phyloP scores from a whole-genome alignment of 2,113 vertebrate species.

The Ptilonorhynchus violaceus region DNA sequence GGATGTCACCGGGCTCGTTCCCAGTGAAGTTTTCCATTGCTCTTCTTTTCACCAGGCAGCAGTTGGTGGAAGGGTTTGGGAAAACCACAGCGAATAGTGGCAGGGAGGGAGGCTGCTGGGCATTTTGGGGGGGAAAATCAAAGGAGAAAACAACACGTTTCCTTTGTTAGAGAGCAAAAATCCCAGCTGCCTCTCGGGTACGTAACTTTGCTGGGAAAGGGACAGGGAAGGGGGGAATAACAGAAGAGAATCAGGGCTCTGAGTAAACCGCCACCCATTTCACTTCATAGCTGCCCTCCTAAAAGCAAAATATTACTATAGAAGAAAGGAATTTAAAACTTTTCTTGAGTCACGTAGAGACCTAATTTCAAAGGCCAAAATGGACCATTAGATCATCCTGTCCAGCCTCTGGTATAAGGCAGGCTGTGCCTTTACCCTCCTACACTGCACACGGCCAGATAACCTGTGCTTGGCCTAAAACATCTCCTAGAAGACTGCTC shows the following conservation, averaged over 20 bases:
- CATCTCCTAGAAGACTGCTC: background rate
- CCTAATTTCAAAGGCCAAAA: background rate
- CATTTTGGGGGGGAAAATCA: background rate
- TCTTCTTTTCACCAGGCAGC: background rate
- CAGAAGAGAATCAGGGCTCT: background rate
- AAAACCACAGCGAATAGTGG: background rate
- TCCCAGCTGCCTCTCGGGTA: background rate
- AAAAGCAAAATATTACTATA: background rate
- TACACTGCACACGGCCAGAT: background rate
- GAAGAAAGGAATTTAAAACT: constrained; percentile 5
- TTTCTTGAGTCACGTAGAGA: background rate
- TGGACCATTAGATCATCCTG: background rate
- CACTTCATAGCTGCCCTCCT: background rate
- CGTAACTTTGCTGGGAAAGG: background rate
- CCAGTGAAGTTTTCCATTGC: background rate
- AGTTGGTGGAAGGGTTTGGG: background rate
- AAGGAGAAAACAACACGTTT: background rate
- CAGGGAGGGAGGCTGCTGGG: background rate
- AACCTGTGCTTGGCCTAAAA: background rate
- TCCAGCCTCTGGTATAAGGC: background rate
- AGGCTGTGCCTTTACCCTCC: background rate
- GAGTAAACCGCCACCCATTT: background rate
- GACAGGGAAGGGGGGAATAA: background rate
- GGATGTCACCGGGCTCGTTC: background rate
- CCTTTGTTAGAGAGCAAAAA: background rate